Base-by-base conservation (phyloP, 2,113 vertebrate species). In the Eurystomus gularis region DNA sequence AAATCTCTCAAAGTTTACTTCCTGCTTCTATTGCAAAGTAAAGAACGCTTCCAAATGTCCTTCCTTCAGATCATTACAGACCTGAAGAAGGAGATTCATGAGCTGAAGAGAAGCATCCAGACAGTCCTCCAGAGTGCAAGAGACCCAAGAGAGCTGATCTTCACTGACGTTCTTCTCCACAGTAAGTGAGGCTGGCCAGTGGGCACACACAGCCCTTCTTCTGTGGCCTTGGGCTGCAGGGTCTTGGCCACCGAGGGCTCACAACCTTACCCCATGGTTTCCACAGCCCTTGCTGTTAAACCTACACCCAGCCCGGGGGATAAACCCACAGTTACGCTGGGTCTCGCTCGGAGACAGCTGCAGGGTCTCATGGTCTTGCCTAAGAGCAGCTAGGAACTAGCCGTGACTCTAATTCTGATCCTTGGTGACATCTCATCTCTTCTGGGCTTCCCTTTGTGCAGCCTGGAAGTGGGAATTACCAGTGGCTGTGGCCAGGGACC, bases 141-240 rank as follows among this genome's bases (percentile, higher is more conserved):
- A 14, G 69, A 93, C 19, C 72, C 88, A 1, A 69, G 97, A 46
- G 95, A 97, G 57, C 29, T 81, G 13, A 65, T 96, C 15, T 98
- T 98, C 73, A 51, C 92, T 1, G 97, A 98, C 0, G 15, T 98
- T 31, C 80, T 98, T 10, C 96, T 97, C 46, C 81, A 3, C 64
- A 95, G 91, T 10, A 66, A 40, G 78, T 69, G 44, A 46, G 66
- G 48, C 66, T 62, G 60, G 20, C 19, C 54, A 5, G 33, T 13
- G 58, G 71, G 71, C 8, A 6, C 2, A 9, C 68, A 37, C 40
- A 20, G 37, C 49, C 69, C 75, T 52, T 44, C 24, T 18, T 12
- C 44, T 21, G 13, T 2, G 18, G n/a, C 64, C 79, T 28, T 7
- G 39, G 37, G 29, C 40, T 31, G 49, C 72, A 9, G 31, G 39